phyloP scores from a whole-genome alignment of 2,797 vertebrate genomes.

The Iguana delicatissima region DNA sequence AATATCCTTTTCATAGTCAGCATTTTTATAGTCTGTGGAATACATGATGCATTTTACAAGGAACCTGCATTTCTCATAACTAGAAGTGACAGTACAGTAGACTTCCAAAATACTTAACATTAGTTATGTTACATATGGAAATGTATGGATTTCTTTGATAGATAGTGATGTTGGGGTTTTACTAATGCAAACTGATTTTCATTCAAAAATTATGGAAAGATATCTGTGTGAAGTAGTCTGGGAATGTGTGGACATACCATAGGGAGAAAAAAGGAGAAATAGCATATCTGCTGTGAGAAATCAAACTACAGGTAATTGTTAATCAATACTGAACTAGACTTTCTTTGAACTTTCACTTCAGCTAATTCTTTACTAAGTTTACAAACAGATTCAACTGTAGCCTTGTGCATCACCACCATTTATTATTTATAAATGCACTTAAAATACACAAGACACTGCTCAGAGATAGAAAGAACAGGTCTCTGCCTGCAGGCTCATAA shows the following conservation, averaged over 20 bases:
- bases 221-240: not conserved
- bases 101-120: not conserved
- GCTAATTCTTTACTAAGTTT: not conserved
- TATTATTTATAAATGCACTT: not conserved
- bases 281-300: not conserved
- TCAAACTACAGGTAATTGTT: not conserved
- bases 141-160: not conserved
- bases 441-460: not conserved
- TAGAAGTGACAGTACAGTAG: not conserved
- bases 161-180: not conserved
- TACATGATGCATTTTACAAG: not conserved
- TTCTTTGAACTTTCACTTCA: not conserved
- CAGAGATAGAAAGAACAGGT: not conserved
- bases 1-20: not conserved
- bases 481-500: not conserved
- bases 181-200: not conserved
- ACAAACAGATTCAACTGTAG: constrained; percentile 14
- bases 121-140: not conserved
- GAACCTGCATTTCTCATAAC: not conserved
- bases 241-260: not conserved
- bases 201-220: not conserved
- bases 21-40: not conserved
- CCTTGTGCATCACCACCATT: not conserved
- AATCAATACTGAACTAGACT: not conserved
- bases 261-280: not conserved